Evolutionary conservation across 2,888 invertebrate species (phyloP).

Genomic region (Aleiodes testaceus): DNA sequence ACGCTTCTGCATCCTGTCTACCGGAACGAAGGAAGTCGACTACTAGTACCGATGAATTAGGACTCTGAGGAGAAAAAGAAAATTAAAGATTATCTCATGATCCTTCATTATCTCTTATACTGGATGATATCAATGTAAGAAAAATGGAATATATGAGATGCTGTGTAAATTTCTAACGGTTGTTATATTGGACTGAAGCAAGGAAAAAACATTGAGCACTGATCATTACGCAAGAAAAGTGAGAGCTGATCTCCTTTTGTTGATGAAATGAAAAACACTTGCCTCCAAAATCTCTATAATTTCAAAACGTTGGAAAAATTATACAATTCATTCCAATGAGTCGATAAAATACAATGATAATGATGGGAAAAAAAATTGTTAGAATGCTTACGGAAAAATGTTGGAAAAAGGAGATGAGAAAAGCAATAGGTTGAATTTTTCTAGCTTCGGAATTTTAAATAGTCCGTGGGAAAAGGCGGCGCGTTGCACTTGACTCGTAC

Average conservation of each 20-base stretch:
- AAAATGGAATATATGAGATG: neutral
- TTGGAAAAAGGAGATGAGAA: neutral
- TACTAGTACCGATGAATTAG: constrained; percentile 1
- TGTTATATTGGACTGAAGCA: neutral
- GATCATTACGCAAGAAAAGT: constrained; percentile 29
- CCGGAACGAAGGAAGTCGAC: constrained; percentile 4
- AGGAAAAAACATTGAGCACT: constrained; percentile 2
- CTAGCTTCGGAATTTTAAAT: constrained; percentile 44
- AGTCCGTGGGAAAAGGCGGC: constrained; percentile 55
- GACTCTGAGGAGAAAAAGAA: neutral
- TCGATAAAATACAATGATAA: neutral
- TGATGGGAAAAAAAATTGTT: neutral
- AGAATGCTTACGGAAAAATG: neutral
- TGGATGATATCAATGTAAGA: constrained; percentile 10
- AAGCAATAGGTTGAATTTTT: constrained; percentile 5
- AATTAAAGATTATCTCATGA: constrained; percentile 26
- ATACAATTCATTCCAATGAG: neutral
- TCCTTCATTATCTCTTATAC: constrained; percentile 21
- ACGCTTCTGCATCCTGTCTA: neutral
- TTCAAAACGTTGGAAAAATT: neutral
- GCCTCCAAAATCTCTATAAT: neutral
- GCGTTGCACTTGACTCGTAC: constrained; percentile 53
- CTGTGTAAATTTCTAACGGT: constrained; percentile 10
- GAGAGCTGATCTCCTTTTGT: constrained; percentile 30
- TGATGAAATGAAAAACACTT: constrained; percentile 23